Conservation (phyloP, 2,888 invertebrate species). For the Archips crataeganus region DNA sequence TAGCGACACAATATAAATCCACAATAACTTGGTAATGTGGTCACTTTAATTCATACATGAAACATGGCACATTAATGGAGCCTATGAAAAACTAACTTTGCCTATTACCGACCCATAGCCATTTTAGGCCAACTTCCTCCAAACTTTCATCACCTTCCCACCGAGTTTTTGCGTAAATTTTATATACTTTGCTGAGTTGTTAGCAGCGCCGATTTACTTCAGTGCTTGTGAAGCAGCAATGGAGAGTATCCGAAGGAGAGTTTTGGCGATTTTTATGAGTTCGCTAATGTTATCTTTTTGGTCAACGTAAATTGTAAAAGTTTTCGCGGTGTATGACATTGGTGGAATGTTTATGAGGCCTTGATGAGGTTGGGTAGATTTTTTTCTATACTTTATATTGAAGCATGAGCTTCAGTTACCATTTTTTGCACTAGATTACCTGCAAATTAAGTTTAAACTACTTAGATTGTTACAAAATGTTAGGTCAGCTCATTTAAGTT, state of each 20-base stretch:
- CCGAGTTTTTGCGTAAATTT: background rate
- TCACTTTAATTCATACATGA: slow-evolving; percentile 60
- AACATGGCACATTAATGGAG: slow-evolving; percentile 57
- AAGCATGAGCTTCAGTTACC: too few relatives aligned
- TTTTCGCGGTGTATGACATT: slow-evolving; percentile 47
- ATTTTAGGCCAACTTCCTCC: slow-evolving; percentile 43
- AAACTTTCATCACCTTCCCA: slow-evolving; percentile 20
- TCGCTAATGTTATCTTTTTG: slow-evolving; percentile 41
- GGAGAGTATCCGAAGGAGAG: background rate
- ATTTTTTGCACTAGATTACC: too few relatives aligned
- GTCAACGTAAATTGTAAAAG: slow-evolving; percentile 47
- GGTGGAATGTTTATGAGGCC: slow-evolving; percentile 48
- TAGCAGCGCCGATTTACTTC: background rate
- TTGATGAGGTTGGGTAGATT: slow-evolving; percentile 31
- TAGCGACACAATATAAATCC: slow-evolving; percentile 50
- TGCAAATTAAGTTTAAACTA: too few relatives aligned
- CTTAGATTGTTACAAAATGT: too few relatives aligned
- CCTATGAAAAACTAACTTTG: slow-evolving; percentile 68
- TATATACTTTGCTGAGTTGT: slow-evolving; percentile 15
- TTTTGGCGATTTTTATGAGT: slow-evolving; percentile 30
- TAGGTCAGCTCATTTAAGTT: too few relatives aligned
- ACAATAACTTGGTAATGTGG: slow-evolving; percentile 52
- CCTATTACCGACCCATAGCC: slow-evolving; percentile 59
- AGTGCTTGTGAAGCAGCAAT: background rate
- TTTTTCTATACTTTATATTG: background rate